phyloP scores from a whole-genome alignment of 2,113 vertebrate species.

The Salvelinus fontinalis region DNA sequence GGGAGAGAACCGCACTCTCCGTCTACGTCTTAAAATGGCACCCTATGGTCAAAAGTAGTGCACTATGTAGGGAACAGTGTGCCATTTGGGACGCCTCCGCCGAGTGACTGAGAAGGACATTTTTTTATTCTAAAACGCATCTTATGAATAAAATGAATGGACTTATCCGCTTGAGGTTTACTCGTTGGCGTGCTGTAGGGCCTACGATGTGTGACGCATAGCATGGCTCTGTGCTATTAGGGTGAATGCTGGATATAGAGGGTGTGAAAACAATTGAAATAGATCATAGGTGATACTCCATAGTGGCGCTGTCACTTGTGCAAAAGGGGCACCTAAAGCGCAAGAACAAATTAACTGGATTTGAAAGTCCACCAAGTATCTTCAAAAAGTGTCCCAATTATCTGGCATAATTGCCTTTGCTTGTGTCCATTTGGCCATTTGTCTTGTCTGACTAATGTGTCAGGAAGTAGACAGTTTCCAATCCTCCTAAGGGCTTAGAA shows the following conservation, averaged over 20 bases:
- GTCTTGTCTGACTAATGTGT: no score
- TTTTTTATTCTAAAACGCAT: conserved; percentile 23
- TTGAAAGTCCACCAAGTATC: no score
- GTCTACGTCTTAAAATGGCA: neutral
- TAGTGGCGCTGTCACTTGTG: no score
- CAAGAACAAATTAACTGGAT: no score
- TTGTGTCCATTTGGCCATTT: no score
- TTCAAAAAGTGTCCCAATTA: no score
- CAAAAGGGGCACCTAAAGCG: no score
- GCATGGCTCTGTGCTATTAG: neutral
- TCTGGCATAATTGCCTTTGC: no score
- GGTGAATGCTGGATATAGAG: neutral
- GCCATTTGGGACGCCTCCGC: no score
- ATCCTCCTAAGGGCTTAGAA: conserved; percentile 4
- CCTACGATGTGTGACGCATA: neutral
- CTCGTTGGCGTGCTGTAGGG: neutral
- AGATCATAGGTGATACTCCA: neutral
- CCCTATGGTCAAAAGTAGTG: no score
- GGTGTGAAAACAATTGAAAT: neutral
- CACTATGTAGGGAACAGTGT: no score
- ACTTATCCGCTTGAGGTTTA: conserved; percentile 8
- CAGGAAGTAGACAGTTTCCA: neutral
- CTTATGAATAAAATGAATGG: conserved; percentile 2
- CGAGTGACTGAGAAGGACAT: conserved; percentile 19
- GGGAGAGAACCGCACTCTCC: conserved; percentile 27